A percentile compares a stretch with the other conserved stretches of the same genome.
Conservation (phyloP, 2,888 invertebrate genomes). For the Stenichneumon culpator region DNA sequence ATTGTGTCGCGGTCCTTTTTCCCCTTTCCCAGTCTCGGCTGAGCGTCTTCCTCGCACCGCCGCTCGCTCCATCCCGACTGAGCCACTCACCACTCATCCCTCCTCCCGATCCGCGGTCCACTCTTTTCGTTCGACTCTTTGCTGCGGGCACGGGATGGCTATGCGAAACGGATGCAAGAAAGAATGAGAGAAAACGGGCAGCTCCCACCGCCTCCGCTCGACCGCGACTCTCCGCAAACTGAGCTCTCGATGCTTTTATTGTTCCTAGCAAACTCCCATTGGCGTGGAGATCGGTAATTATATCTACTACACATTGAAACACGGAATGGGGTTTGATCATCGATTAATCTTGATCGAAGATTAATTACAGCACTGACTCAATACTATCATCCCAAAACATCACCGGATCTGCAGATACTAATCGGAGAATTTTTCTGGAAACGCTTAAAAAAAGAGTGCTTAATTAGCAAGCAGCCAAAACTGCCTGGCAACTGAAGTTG, state of each 20-base stretch:
- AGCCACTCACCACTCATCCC: slow-evolving; percentile 60
- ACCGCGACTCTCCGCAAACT: slow-evolving; percentile 76
- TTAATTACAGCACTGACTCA: slow-evolving; percentile 18
- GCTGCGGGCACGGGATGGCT: slow-evolving; percentile 68
- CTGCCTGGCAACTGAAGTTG: neutral
- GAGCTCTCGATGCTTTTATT: slow-evolving; percentile 78
- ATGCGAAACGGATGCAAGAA: slow-evolving; percentile 7
- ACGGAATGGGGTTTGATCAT: neutral
- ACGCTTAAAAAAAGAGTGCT: neutral
- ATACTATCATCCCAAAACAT: neutral
- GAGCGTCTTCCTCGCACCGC: slow-evolving; percentile 52
- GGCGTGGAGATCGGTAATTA: slow-evolving; percentile 75
- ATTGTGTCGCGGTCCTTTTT: slow-evolving; percentile 81
- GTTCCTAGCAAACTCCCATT: slow-evolving; percentile 80
- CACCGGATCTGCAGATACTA: slow-evolving; percentile 30
- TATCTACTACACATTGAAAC: neutral
- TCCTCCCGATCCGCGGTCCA: slow-evolving; percentile 58
- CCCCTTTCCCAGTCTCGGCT: slow-evolving; percentile 11
- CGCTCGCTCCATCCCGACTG: slow-evolving; percentile 38
- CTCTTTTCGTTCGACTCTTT: slow-evolving; percentile 73
- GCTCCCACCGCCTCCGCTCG: slow-evolving; percentile 83
- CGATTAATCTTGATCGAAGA: slow-evolving; percentile 1
- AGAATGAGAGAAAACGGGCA: slow-evolving; percentile 68
- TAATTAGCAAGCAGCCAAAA: neutral
- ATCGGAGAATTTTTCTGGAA: neutral